Evolutionary conservation across 2,888 invertebrate genomes (phyloP), one percentile per base, ranked within the genome.

Genomic region (Calliopum simillimum): DNA sequence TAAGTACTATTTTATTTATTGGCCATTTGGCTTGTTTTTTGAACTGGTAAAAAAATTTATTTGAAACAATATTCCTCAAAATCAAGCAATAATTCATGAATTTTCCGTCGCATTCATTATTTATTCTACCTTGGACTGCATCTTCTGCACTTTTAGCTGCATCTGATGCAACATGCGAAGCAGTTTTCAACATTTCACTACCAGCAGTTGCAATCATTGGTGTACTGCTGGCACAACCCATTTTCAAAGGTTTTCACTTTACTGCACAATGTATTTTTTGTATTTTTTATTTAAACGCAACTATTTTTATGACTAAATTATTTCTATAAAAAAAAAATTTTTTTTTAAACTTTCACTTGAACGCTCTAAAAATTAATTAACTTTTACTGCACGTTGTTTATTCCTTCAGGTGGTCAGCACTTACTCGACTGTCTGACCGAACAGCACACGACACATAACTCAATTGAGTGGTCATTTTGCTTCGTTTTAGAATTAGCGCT

Each of bases 221-320:
- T 58, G 82, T 81, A 79, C 83, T 83, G 76, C 82, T 79, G 66
- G 83, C 83, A 73, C 83, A 83, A 77, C 83, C 83, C 83, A 83
- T 83, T 71, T 63, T 72, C 19, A 59, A 6, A 41, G 19, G 62
- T 73, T 71, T 69, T 68, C 23, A 41, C 3, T 53, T 33, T 33
- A 33, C 33, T 33, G n/a, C 33, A 8, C 33, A 8, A 6, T 33
- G 1, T 5, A 33, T 33, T 33, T 8, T 33, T 33, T 33, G 8
- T 33, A 33, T 6, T 33, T 33, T 33, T 6, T 33, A 6, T 33
- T 1, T 8, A 33, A 8, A 8, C 12, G 33, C 6, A 58, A 58
- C 14, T 55, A 58, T 25, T 58, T 58, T 58, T n/a, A 16, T 11
- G 12, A 2, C 49, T 12, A 49, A 49, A 49, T 16, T 4, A 2